Conservation (phyloP, 2,888 invertebrate genomes). For the Caenorhabditis angaria region DNA sequence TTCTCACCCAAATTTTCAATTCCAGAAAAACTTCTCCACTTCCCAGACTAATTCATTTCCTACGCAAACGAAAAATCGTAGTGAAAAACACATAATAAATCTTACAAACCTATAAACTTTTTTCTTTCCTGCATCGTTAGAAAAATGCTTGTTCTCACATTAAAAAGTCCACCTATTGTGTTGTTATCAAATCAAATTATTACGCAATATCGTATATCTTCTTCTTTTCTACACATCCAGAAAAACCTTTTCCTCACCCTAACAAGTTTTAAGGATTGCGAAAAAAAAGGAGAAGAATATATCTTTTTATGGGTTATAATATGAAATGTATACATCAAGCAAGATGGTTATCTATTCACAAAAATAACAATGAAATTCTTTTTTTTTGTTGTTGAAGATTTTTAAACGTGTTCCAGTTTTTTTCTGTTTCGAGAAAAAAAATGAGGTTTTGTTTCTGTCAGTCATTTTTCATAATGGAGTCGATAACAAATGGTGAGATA, state of each 20-base stretch:
- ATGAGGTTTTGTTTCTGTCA: too few species aligned
- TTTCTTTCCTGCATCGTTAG: not conserved
- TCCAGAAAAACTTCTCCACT: too few species aligned
- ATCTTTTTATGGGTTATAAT: not conserved
- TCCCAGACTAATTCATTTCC: too few species aligned
- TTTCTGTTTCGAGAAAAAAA: not conserved
- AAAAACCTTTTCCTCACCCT: not conserved
- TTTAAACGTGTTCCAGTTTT: too few species aligned
- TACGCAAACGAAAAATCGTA: too few species aligned
- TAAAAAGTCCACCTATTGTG: slow-evolving; percentile 4
- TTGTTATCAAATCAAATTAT: not conserved
- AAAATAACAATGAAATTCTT: not conserved
- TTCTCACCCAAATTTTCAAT: too few species aligned
- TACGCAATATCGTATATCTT: not conserved
- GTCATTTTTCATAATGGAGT: not conserved
- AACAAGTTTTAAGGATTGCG: not conserved
- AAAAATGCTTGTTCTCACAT: not conserved
- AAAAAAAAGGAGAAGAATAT: not conserved
- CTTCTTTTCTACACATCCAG: not conserved
- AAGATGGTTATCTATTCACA: slow-evolving; percentile 3
- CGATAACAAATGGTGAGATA: too few species aligned
- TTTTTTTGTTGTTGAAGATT: too few species aligned
- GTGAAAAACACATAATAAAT: not conserved
- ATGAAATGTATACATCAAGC: not conserved
- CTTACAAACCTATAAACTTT: too few species aligned